These are phyloP conservation scores for Phalacrocorax pelagicus DNA, from an alignment of 2,113 vertebrate species.

Conservation along the genomic window DNA sequence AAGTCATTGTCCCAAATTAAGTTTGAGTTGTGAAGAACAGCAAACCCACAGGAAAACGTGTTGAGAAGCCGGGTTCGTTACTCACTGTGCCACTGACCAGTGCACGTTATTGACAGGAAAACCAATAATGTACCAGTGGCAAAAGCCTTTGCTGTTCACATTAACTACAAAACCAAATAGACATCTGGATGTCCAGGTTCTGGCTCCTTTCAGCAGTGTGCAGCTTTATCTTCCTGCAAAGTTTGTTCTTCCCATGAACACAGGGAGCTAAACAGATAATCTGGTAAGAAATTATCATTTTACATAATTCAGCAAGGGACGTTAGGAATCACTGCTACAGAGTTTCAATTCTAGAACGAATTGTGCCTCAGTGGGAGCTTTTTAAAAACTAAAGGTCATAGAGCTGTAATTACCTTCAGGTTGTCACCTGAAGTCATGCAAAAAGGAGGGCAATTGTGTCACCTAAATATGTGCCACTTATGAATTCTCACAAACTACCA, in stretches of 20 bases:
- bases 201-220: background rate
- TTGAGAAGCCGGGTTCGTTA: background rate
- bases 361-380: background rate
- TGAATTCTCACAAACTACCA: background rate
- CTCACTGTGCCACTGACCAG: background rate
- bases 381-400: background rate
- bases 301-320: background rate
- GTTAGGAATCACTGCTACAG: fast-evolving
- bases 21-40: background rate
- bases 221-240: background rate
- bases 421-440: background rate
- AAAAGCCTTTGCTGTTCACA: background rate
- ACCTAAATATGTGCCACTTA: fast-evolving
- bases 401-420: background rate
- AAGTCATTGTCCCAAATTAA: background rate
- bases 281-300: background rate
- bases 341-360: background rate
- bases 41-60: background rate
- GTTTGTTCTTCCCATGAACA: background rate
- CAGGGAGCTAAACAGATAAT: background rate
- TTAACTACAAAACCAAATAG: background rate
- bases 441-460: background rate
- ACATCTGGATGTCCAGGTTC: background rate
- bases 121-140: background rate
- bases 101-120: background rate